Evolutionary conservation across 2,797 vertebrate genomes (phyloP).

Genomic region (Alauda arvensis): DNA sequence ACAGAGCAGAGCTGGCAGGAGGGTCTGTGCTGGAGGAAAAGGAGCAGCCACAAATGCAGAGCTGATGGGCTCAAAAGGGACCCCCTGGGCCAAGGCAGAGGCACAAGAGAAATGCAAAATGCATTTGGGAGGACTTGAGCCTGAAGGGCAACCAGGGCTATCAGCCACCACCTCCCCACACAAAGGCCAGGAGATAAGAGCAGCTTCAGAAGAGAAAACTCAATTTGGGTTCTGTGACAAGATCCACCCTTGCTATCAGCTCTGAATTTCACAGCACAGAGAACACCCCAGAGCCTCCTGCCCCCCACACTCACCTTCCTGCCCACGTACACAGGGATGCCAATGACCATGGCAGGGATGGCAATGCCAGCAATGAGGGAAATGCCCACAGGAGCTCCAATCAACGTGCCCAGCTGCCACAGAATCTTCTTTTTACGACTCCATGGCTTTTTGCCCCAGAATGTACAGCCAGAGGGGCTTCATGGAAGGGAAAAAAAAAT

Average conservation of each 20-base stretch:
- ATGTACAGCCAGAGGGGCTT: constrained; percentile 96
- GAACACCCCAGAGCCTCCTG: neutral
- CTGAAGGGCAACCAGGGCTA: neutral
- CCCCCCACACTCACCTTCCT: constrained; percentile 83
- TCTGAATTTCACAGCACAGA: neutral
- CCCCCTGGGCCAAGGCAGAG: neutral
- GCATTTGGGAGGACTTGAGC: neutral
- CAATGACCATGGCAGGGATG: constrained; percentile 97
- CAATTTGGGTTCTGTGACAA: neutral
- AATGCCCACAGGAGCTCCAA: constrained; percentile 94
- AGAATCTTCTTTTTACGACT: constrained; percentile 98
- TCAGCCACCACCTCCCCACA: neutral
- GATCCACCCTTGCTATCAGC: neutral
- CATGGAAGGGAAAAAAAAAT: neutral
- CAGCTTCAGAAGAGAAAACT: neutral
- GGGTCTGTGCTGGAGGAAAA: neutral
- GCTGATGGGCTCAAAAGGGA: neutral
- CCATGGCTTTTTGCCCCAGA: constrained; percentile 99
- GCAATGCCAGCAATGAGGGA: constrained; percentile 97
- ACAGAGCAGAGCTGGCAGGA: neutral
- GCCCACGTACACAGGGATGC: constrained; percentile 94
- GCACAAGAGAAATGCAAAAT: neutral
- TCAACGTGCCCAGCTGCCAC: constrained; percentile 96
- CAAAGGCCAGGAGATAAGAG: neutral
- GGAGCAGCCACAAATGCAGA: neutral